Evolutionary conservation across 2,113 vertebrate species (phyloP).

Genomic region (Albula goreensis): DNA sequence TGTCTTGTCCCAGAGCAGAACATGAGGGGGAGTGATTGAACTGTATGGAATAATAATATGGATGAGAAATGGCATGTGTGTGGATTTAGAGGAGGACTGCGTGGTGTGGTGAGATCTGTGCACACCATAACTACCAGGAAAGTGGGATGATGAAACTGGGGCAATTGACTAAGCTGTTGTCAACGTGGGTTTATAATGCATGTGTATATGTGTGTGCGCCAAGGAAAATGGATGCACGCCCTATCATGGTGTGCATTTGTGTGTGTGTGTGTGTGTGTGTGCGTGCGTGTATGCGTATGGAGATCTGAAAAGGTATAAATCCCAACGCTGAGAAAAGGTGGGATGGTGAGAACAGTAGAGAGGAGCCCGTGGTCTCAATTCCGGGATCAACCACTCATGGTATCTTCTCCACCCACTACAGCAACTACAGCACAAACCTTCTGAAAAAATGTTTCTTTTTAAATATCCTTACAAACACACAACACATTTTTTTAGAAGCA

Average conservation of each 20-base stretch:
- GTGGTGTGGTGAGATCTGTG: neutral
- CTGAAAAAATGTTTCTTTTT: neutral
- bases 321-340: neutral
- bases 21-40: neutral
- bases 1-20: neutral
- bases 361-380: neutral
- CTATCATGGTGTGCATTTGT: neutral
- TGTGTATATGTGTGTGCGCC: slow-evolving; percentile 9
- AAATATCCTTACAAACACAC: neutral
- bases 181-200: neutral
- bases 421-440: neutral
- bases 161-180: neutral
- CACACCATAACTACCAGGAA: neutral
- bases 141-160: slow-evolving; percentile 1
- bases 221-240: neutral
- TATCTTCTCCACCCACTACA: neutral
- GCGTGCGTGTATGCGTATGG: neutral
- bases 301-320: neutral
- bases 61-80: neutral
- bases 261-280: slow-evolving; percentile 3
- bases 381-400: neutral
- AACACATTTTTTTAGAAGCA: too few species aligned
- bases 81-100: neutral
- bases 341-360: slow-evolving; percentile 1
- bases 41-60: neutral